A percentile compares a stretch with the other conserved stretches of the same genome.
phyloP scores from a whole-genome alignment of 2,113 vertebrate genomes.

The Rostratula benghalensis region DNA sequence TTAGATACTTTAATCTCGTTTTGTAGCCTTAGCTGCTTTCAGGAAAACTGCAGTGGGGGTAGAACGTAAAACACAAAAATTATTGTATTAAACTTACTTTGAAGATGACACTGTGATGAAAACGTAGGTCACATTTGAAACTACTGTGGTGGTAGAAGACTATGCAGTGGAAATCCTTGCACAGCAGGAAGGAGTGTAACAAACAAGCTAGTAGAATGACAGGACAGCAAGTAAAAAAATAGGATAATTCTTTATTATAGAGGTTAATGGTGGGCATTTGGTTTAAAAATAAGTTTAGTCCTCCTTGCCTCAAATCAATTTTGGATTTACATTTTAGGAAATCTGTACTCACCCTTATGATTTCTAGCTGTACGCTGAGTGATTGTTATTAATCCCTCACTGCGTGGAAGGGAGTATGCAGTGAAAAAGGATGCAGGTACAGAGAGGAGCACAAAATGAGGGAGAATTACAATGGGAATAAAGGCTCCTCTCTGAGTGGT shows the following conservation, averaged over 20 bases:
- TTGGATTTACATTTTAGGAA: background rate
- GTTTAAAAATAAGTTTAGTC: background rate
- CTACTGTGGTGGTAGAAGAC: background rate
- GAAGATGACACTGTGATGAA: background rate
- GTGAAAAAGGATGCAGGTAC: background rate
- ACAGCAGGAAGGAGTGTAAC: background rate
- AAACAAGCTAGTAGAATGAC: background rate
- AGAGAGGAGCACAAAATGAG: background rate
- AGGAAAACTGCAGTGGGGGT: background rate
- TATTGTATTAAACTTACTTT: background rate
- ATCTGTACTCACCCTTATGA: background rate
- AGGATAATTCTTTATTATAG: background rate
- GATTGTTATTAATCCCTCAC: background rate
- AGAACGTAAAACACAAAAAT: background rate
- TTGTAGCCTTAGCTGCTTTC: background rate
- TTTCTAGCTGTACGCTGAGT: background rate
- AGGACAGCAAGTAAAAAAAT: background rate
- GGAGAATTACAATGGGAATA: background rate
- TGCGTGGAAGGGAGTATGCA: rapidly evolving
- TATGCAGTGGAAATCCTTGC: background rate
- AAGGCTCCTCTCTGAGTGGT: background rate
- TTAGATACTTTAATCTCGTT: constrained; percentile 21
- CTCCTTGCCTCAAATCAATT: background rate
- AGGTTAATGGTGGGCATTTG: background rate
- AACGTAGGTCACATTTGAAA: background rate